Evolutionary conservation across 2,113 vertebrate species (phyloP), one percentile per base, ranked within the genome.

Genomic region (Psettodes erumei): DNA sequence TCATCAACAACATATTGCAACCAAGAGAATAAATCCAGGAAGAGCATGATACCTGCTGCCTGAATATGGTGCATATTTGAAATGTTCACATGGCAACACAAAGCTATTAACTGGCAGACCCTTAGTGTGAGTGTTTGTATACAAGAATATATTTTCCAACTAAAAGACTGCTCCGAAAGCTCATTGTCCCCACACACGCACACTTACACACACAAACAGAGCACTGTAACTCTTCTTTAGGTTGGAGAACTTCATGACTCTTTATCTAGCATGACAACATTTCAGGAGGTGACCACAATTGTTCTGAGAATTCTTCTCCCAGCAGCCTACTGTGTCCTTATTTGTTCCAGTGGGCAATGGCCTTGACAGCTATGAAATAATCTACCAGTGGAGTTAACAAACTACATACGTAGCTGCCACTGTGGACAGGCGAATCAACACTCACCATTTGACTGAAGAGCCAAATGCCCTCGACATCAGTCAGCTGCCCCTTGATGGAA

Each of bases 301-400:
- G 79, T 89, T 90, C 88, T 86, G 83, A 75, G 90, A 93, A 93
- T 90, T 79, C n/a, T 72, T 81, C 75, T 88, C 83, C 69, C 75
- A 64, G 33, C 35, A 27, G 62, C 65, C 40, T 40, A 61, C 54
- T 32, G 25, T 67, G 70, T 48, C 51, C 51, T n/a, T 84, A 51
- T 87, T 83, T 87, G 85, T 55, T 84, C 70, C 71, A 32, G 42
- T 56, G 77, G 81, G 71, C 59, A 78, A 23, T 50, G 83, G 85
- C 90, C 91, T 93, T 93, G 92, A 81, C 70, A 81, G 82, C 88
- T 89, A 90, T 93, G 87, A 92, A 93, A 93, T 94, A 90, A 94
- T 94, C 88, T 86, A 93, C 90, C 86, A 90, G 88, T 76, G 23
- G 89, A 86, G 91, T 92, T 92, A 91, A 91, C 88, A 91, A 90